Evolutionary conservation across 2,888 invertebrate genomes (phyloP), one percentile per base, ranked within the genome.

Genomic region (Plagiodera versicolora): DNA sequence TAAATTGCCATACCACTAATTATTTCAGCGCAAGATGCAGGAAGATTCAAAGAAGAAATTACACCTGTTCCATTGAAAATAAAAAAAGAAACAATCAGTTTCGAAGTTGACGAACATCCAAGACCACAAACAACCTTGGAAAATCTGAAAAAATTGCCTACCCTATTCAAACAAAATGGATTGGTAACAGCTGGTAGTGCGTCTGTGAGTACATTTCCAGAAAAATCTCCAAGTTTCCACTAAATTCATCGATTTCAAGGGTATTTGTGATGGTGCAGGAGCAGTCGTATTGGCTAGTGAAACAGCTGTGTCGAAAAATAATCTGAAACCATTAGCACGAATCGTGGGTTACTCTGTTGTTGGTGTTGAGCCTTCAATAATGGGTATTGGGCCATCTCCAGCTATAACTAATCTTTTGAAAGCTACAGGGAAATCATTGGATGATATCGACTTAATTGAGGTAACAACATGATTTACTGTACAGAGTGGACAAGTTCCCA

Each of bases 381-480:
- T 99, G 98, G 98, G 98, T 56, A 91, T 97, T 70, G 98, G 98
- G 0, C 98, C 98, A 2, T 96, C 93, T 17, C 92, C 95, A 0
- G 96, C 99, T 17, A 98, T 98, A 55, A 85, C 89, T 74, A 90
- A 90, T 76, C 84, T 98, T 18, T 85, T 97, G 16, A 90, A 91
- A 76, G 85, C 85, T 58, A 85, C 93, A 48, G 92, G 92, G 52
- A 83, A 93, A 75, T 86, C 86, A 16, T 78, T 98, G 45, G 87
- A 91, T 52, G 94, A 98, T 70, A 87, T 99, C 67, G 98, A 98
- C 79, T 82, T 99, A 54, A 83, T 98, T 76, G 98, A 98, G 86
- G 95, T 95, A 79, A 24, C n/a, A n/a, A n/a, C n/a, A n/a, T n/a
- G n/a, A n/a, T n/a, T n/a, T n/a, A n/a, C n/a, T n/a, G n/a, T n/a